Base-by-base conservation (phyloP, 2,888 invertebrate genomes). In the Hipparchia sbordonii region DNA sequence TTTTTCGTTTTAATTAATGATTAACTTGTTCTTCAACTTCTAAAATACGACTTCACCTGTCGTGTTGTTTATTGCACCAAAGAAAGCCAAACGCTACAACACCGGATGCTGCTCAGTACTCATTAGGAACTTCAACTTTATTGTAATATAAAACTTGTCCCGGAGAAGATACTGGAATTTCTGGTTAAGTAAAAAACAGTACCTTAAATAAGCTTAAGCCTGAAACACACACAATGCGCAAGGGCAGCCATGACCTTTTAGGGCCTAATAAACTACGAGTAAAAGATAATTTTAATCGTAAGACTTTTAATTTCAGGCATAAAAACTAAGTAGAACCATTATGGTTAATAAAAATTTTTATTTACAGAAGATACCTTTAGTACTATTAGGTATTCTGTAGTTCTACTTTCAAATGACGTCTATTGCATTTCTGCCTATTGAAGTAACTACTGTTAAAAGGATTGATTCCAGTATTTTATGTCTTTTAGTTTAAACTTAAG, bases 161-260 rank as follows among this genome's bases (percentile, higher is more conserved):
- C 45, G 8, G 45, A 70, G 46, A 70, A 6, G 56, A 63, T 57
- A 45, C 56, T 48, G 56, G 70, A 8, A 46, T 46, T 56, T 69
- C 60, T 69, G 69, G 69, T 61, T 61, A 4, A 61, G n/a, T 61
- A 66, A 54, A 66, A 66, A 66, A 66, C n/a, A 51, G 57, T 57
- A 23, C 8, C 13, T 8, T 2, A 23, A 13, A 56, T 57, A 57
- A 57, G 57, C 3, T 57, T 57, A 23, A 13, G 57, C 56, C 56
- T 56, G 56, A 3, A 23, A 8, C 57, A 57, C 8, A 57, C 13
- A 57, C 13, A 57, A 57, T 13, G 57, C 13, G 13, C 23, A 8
- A 23, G 7, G 2, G 57, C 8, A 23, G 57, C 23, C 23, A 13
- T 23, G 5, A 39, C 5, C 39, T 39, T 39, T 39, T 39, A 5